Percentiles rank a stretch among this genome's conserved stretches.
Conservation (phyloP, 2,113 vertebrate genomes). For the Caranx ignobilis region DNA sequence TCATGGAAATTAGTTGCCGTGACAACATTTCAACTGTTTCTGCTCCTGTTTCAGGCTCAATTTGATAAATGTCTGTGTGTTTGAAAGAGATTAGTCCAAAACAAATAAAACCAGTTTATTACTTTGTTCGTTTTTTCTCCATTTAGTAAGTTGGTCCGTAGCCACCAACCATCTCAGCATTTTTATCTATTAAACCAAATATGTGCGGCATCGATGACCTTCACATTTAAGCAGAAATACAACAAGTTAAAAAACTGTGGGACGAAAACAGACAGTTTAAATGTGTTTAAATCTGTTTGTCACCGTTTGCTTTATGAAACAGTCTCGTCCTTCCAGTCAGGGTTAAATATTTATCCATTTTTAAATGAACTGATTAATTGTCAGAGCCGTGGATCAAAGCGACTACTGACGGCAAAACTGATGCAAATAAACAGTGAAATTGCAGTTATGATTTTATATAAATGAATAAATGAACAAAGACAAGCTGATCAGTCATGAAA, state of each 20-base stretch:
- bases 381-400: not conserved
- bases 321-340: not conserved
- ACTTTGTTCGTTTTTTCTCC: not conserved
- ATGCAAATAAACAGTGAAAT: not conserved
- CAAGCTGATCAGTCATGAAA: not conserved
- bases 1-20: not conserved
- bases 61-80: not conserved
- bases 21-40: not conserved
- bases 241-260: too few relatives aligned
- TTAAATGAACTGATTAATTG: not conserved
- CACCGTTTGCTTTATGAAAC: not conserved
- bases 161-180: not conserved
- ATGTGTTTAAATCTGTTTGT: not conserved
- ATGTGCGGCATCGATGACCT: not conserved
- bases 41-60: not conserved
- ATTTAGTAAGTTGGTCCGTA: not conserved
- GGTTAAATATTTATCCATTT: not conserved
- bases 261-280: too few relatives aligned
- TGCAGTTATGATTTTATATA: not conserved
- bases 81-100: not conserved
- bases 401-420: not conserved
- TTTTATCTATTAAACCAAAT: not conserved
- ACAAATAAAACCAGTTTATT: not conserved
- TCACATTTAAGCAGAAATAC: not conserved
- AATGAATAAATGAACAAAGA: not conserved